Percentiles rank a stretch among this genome's conserved stretches.
These are phyloP conservation scores for Tupaia tana DNA, from an alignment of 2,113 vertebrate genomes.

Conservation along the genomic window DNA sequence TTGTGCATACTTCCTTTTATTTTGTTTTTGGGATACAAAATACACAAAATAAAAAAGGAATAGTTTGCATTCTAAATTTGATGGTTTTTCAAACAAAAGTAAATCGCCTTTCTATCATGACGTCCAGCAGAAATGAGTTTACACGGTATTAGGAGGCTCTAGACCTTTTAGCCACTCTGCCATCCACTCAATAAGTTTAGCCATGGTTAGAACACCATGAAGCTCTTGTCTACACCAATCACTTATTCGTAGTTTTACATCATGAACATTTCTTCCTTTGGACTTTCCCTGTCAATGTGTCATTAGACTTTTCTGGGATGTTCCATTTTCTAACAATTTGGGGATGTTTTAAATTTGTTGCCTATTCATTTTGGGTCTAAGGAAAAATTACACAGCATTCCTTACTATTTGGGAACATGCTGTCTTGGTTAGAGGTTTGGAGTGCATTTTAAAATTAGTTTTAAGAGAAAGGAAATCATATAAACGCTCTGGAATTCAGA, in stretches of 20 bases:
- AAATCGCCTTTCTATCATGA: background rate
- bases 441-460: conserved; percentile 87
- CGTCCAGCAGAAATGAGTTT: background rate
- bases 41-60: background rate
- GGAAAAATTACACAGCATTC: conserved; percentile 86
- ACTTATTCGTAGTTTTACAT: background rate
- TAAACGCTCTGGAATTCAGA: conserved; percentile 85
- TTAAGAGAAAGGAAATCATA: conserved; percentile 86
- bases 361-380: conserved; percentile 83
- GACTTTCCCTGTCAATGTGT: conserved; percentile 72
- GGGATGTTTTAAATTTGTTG: conserved; percentile 87
- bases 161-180: background rate
- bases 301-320: conserved; percentile 60
- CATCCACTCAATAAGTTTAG: background rate
- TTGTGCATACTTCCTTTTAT: background rate
- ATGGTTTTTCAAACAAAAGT: conserved; percentile 35
- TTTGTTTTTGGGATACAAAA: conserved; percentile 20
- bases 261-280: conserved; percentile 60
- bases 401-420: conserved; percentile 86
- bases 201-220: conserved; percentile 44
- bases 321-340: conserved; percentile 72
- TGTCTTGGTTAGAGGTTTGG: conserved; percentile 86
- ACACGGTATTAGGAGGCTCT: background rate
- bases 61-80: conserved; percentile 18
- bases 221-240: conserved; percentile 31